These are phyloP conservation scores for Toxonevra muliebris DNA, from an alignment of 2,888 invertebrate species.

Conservation along the genomic window DNA sequence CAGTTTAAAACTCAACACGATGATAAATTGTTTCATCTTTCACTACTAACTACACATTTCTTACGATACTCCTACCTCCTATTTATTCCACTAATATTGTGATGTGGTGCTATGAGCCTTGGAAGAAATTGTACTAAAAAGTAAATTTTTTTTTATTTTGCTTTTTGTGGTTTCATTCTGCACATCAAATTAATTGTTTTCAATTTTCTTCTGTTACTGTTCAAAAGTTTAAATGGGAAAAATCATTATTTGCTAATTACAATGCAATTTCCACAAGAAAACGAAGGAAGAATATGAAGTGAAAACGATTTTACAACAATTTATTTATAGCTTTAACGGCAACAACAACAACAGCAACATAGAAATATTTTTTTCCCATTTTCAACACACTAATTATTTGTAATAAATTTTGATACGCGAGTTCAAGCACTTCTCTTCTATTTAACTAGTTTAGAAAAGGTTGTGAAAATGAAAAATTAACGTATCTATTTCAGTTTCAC, in stretches of 20 bases:
- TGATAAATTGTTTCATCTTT: constrained; percentile 32
- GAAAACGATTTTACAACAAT: too few relatives aligned
- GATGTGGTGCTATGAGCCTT: background rate
- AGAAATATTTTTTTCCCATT: too few relatives aligned
- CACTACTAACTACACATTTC: constrained; percentile 9
- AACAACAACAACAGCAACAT: too few relatives aligned
- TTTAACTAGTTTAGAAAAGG: too few relatives aligned
- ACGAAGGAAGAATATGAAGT: too few relatives aligned
- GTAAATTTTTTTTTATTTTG: constrained; percentile 4
- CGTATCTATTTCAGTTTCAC: too few relatives aligned
- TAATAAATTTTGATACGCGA: too few relatives aligned
- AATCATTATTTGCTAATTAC: constrained; percentile 13
- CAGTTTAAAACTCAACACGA: constrained; percentile 27
- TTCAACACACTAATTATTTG: too few relatives aligned
- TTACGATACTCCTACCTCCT: background rate
- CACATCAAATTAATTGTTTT: constrained; percentile 7
- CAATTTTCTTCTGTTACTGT: background rate
- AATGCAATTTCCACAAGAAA: background rate
- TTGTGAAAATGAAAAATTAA: too few relatives aligned
- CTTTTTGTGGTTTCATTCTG: background rate
- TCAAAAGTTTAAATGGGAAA: constrained; percentile 3
- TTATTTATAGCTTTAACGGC: too few relatives aligned
- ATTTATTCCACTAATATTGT: background rate
- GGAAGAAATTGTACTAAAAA: background rate
- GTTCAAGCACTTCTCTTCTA: too few relatives aligned